Evolutionary conservation across 2,888 invertebrate genomes (phyloP).

Genomic region (Amphiduros pacificus): DNA sequence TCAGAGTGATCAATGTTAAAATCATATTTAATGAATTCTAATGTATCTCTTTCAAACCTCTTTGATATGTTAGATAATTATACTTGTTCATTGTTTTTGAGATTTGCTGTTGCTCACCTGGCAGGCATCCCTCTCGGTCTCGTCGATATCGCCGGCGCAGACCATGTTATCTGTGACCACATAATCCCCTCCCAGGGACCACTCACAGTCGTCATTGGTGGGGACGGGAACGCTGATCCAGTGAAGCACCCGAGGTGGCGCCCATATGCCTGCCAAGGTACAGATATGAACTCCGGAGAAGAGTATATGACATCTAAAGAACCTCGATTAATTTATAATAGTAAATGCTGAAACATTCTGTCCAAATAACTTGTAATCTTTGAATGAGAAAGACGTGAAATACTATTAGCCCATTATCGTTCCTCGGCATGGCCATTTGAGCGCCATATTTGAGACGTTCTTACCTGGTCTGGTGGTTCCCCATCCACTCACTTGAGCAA

Average conservation of each 20-base stretch:
- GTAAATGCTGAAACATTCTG: no score
- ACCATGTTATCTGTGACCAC: slow-evolving; percentile 8
- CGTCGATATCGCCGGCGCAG: slow-evolving; percentile 2
- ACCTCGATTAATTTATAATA: no score
- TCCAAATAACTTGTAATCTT: no score
- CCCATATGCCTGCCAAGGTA: no score
- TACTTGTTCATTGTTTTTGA: neutral
- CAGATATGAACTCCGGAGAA: no score
- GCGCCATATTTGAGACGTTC: neutral
- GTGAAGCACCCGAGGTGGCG: neutral
- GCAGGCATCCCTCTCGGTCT: slow-evolving; percentile 4
- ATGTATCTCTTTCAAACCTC: no score
- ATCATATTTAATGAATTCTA: no score
- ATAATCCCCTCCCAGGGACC: neutral
- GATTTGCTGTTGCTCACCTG: neutral
- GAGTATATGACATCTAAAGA: no score
- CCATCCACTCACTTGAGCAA: neutral
- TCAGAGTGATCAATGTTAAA: no score
- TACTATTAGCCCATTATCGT: no score
- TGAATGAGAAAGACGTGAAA: no score
- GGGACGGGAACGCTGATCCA: neutral
- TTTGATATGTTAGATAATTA: neutral
- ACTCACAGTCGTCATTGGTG: slow-evolving; percentile 2
- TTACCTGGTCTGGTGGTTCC: neutral
- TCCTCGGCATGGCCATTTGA: no score